phyloP scores from a whole-genome alignment of 1,140 invertebrate species.

The Drosophila quadrilineata region DNA sequence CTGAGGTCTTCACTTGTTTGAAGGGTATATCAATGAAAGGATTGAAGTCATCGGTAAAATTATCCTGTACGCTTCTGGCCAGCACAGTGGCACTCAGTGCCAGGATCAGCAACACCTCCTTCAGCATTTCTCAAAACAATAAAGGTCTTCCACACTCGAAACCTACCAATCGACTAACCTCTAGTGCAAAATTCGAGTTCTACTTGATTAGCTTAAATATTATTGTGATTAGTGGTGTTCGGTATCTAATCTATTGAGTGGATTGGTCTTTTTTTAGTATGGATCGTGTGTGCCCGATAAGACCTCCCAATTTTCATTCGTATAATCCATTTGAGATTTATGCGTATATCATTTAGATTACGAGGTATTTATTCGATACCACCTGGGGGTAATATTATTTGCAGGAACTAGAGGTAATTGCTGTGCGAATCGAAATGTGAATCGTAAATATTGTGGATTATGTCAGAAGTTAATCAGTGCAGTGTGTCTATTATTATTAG shows the following conservation, averaged over 20 bases:
- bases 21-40: slow-evolving; percentile 65
- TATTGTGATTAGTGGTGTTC: background rate
- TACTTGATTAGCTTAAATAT: background rate
- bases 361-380: background rate
- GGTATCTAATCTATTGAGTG: slow-evolving; percentile 51
- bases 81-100: slow-evolving; percentile 14
- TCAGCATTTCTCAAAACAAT: slow-evolving; percentile 31
- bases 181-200: no score
- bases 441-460: slow-evolving; percentile 1
- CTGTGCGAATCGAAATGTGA: background rate
- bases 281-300: background rate
- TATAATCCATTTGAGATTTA: slow-evolving; percentile 9
- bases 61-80: background rate
- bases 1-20: slow-evolving; percentile 58
- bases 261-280: background rate
- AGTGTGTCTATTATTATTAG: no score
- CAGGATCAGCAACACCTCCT: slow-evolving; percentile 15
- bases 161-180: slow-evolving; percentile 19
- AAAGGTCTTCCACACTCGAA: background rate
- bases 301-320: background rate
- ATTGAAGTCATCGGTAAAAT: slow-evolving; percentile 42
- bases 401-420: background rate
- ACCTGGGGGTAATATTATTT: background rate
- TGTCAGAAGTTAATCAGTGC: background rate
- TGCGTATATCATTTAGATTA: background rate